A percentile compares a stretch with the other conserved stretches of the same genome.
phyloP scores from a whole-genome alignment of 2,113 vertebrate species.

The Rhea pennata region DNA sequence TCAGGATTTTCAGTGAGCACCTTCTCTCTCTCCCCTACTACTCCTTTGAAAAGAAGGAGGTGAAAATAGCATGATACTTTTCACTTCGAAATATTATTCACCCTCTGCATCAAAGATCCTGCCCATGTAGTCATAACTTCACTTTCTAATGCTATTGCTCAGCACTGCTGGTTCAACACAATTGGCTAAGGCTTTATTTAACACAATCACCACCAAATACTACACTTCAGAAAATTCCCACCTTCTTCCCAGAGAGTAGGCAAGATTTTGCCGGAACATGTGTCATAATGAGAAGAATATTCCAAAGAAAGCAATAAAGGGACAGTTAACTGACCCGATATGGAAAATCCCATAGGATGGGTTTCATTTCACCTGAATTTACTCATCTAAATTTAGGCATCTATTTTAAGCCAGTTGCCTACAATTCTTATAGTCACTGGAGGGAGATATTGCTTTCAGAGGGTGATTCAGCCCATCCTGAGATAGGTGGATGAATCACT shows the following conservation, averaged over 20 bases:
- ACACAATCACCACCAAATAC: neutral
- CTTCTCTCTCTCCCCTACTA: slow-evolving; percentile 45
- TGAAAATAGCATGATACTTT: slow-evolving; percentile 68
- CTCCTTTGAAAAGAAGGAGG: slow-evolving; percentile 59
- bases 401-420: neutral
- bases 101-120: slow-evolving; percentile 40
- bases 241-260: neutral
- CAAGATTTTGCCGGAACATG: neutral
- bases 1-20: slow-evolving; percentile 60
- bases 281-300: neutral
- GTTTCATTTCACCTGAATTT: neutral
- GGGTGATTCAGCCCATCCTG: neutral
- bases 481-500: neutral
- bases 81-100: slow-evolving; percentile 64
- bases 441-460: neutral
- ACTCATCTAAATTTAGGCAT: neutral
- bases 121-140: slow-evolving; percentile 20
- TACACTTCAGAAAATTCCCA: neutral
- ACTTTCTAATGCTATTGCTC: slow-evolving; percentile 8
- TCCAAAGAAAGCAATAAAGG: neutral
- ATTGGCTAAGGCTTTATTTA: neutral
- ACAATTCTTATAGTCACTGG: neutral
- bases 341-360: neutral
- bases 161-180: neutral
- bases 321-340: neutral